These are phyloP conservation scores for Perccottus glenii DNA, from an alignment of 2,113 vertebrate species.

Conservation along the genomic window DNA sequence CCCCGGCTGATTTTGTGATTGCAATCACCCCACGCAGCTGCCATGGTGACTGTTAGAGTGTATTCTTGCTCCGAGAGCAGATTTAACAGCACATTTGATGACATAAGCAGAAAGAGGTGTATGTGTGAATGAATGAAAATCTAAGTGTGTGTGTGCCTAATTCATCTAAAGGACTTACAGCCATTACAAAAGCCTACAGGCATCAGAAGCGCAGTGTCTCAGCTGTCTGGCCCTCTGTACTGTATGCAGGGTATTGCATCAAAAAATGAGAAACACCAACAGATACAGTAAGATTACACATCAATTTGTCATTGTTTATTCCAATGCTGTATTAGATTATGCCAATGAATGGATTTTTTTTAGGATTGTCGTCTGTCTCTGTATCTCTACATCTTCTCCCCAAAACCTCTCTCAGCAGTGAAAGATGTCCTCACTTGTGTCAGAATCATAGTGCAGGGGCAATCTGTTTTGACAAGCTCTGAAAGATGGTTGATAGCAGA, in stretches of 20 bases:
- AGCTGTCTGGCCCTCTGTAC: conserved; percentile 22
- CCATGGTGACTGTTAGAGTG: conserved; percentile 62
- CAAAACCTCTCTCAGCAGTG: conserved; percentile 49
- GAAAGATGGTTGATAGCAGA: conserved; percentile 61
- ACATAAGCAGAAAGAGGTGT: conserved; percentile 48
- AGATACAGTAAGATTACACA: conserved; percentile 42
- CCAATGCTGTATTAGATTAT: conserved; percentile 28
- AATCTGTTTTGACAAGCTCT: conserved; percentile 66
- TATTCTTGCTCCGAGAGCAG: conserved; percentile 49
- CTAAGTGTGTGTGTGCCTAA: conserved; percentile 12
- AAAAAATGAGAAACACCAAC: conserved; percentile 47
- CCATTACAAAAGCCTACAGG: conserved; percentile 28
- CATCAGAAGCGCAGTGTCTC: conserved; percentile 33
- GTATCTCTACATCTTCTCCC: conserved; percentile 33
- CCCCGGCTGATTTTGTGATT: conserved; percentile 62
- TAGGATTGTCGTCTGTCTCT: conserved; percentile 52
- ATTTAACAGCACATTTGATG: conserved; percentile 61
- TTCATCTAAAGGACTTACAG: conserved; percentile 31
- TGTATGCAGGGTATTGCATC: conserved; percentile 50
- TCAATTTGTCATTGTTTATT: conserved; percentile 58
- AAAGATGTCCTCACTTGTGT: conserved; percentile 58
- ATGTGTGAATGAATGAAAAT: conserved; percentile 5
- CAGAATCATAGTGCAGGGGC: conserved; percentile 42
- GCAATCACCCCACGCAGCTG: conserved; percentile 65
- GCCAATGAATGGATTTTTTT: conserved; percentile 42